Evolutionary conservation across 2,888 invertebrate genomes (phyloP).

Genomic region (Melinaea marsaeus): DNA sequence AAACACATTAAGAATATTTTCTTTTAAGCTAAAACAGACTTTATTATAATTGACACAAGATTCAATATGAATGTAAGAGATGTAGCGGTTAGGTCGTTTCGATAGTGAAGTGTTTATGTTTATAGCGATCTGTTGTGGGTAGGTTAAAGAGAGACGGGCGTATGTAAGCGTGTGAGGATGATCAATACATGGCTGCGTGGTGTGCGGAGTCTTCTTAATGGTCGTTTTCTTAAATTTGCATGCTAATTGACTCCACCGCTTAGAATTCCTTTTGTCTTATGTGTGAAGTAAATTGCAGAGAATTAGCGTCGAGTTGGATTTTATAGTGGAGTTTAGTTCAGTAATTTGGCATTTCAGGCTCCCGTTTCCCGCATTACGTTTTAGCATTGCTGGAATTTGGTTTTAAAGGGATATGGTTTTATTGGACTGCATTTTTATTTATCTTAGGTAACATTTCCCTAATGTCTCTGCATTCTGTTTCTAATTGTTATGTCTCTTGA

Average conservation of each 20-base stretch:
- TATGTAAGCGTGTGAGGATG: constrained; percentile 75
- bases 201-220: constrained; percentile 55
- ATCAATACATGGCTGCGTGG: constrained; percentile 66
- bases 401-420: no score
- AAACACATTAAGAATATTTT: constrained; percentile 28
- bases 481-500: no score
- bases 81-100: constrained; percentile 47
- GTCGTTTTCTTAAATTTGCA: constrained; percentile 78
- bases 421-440: no score
- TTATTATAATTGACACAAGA: neutral
- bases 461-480: no score
- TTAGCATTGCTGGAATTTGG: no score
- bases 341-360: constrained; percentile 21
- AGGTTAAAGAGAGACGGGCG: constrained; percentile 75
- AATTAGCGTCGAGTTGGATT: constrained; percentile 50
- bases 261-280: constrained; percentile 59
- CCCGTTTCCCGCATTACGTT: constrained; percentile 6
- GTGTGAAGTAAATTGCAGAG: constrained; percentile 58
- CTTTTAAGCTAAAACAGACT: constrained; percentile 20
- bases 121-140: constrained; percentile 75
- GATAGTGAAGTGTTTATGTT: constrained; percentile 61
- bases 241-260: constrained; percentile 69
- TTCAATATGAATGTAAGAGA: constrained; percentile 31
- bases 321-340: constrained; percentile 34
- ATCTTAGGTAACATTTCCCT: no score